Conservation (phyloP, 64 coral and sea anemone species). For the Actinia equina region DNA sequence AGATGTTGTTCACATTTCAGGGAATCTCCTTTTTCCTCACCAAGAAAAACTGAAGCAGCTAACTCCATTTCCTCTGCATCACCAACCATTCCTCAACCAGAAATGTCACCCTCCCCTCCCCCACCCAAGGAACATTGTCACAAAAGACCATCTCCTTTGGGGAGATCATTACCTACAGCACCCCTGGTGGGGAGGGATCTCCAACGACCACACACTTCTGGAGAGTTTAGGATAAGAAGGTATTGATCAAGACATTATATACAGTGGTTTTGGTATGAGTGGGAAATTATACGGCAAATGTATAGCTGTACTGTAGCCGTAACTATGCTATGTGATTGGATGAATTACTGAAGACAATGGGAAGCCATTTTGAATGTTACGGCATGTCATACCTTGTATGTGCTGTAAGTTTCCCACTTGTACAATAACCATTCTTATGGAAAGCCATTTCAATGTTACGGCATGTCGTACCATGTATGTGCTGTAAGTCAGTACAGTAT, state of each 20-base stretch:
- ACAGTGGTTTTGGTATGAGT: no score
- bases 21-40: neutral
- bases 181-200: conserved; percentile 51
- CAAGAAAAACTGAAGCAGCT: conserved; percentile 1
- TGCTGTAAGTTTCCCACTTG: no score
- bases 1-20: neutral
- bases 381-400: no score
- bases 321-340: no score
- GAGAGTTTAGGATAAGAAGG: conserved; percentile 62
- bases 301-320: no score
- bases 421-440: no score
- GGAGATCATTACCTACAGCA: conserved; percentile 47
- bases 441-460: no score
- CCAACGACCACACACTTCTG: conserved; percentile 49
- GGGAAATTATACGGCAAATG: no score
- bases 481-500: no score
- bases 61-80: neutral
- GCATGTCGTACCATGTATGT: no score
- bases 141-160: conserved; percentile 20
- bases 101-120: conserved; percentile 44
- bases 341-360: no score
- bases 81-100: neutral
- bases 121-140: neutral
- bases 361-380: no score
- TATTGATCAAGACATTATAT: neutral